Evolutionary conservation across 1,140 invertebrate species (phyloP), one percentile per base, ranked within the genome.

Genomic region (Drosophila ohnishii): DNA sequence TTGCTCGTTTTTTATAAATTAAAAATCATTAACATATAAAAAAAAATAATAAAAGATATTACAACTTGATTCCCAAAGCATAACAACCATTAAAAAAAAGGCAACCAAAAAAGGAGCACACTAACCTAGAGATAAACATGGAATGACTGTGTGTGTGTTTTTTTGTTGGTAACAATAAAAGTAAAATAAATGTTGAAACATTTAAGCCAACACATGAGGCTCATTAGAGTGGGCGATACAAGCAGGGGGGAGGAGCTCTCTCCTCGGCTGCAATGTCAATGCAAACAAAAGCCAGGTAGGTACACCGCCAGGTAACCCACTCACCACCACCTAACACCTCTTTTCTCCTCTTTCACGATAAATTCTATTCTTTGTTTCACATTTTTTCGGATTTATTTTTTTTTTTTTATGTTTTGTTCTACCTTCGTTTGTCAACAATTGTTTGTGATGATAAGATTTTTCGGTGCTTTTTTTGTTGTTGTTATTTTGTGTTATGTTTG

Each of bases 161-260:
- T 32, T 51, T n/a, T 25, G 25, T 42, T 44, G 42, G 45, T 19
- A 62, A 66, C 63, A 53, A 65, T 37, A 32, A 39, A 44, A 28
- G 40, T 32, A 57, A 37, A 70, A 69, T 47, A 71, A 70, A 71
- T 71, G 67, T 71, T 59, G 67, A 70, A 71, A 70, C 67, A 71
- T 70, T 71, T 71, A 71, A 71, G 67, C 67, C 67, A 71, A 71
- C 67, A 71, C 67, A 71, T 48, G 67, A 48, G 67, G 65, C 67
- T 71, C 67, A 71, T 70, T 71, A 70, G 51, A 40, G 51, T 47
- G 67, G 63, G 48, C 32, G 39, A 1, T 28, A 28, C 25, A 5
- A 28, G 7, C 13, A 1, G 35, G 47, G 34, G 1, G 22, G 14
- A 8, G 9, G 45, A 25, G 44, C 44, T 25, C 3, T 14, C n/a